A percentile compares a stretch with the other conserved stretches of the same genome.
Evolutionary conservation across 2,113 vertebrate species (phyloP).

Genomic region (Lophura nycthemera): DNA sequence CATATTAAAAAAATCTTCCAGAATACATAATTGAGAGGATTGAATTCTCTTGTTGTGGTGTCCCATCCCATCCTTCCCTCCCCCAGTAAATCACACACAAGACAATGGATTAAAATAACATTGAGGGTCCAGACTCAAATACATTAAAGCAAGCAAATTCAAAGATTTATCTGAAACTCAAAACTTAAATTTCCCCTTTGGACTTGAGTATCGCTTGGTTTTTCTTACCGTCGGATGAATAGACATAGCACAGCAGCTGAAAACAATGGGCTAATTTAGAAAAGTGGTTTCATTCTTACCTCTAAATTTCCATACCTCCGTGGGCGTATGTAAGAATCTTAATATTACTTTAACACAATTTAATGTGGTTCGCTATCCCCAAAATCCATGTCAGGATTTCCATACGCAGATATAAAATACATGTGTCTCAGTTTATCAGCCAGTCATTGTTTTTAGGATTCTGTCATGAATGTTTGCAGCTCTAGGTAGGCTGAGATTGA

Average conservation of each 20-base stretch:
- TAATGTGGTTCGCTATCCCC: rapidly evolving
- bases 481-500: not conserved
- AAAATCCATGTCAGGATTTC: not conserved
- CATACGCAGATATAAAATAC: not conserved
- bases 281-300: not conserved
- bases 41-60: not conserved
- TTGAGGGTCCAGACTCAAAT: not conserved
- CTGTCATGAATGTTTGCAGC: not conserved
- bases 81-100: not conserved
- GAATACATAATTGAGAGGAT: not conserved
- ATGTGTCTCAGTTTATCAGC: not conserved
- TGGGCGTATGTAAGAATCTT: not conserved
- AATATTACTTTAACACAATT: not conserved
- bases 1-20: not conserved
- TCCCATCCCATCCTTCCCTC: not conserved
- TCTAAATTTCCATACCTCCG: not conserved
- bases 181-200: not conserved
- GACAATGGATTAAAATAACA: not conserved
- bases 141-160: not conserved
- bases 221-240: not conserved
- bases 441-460: not conserved
- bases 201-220: not conserved
- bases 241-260: not conserved
- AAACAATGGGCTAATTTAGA: rapidly evolving
- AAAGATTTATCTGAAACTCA: not conserved